phyloP scores from a whole-genome alignment of 2,797 vertebrate genomes.

The Rallus crepitans region DNA sequence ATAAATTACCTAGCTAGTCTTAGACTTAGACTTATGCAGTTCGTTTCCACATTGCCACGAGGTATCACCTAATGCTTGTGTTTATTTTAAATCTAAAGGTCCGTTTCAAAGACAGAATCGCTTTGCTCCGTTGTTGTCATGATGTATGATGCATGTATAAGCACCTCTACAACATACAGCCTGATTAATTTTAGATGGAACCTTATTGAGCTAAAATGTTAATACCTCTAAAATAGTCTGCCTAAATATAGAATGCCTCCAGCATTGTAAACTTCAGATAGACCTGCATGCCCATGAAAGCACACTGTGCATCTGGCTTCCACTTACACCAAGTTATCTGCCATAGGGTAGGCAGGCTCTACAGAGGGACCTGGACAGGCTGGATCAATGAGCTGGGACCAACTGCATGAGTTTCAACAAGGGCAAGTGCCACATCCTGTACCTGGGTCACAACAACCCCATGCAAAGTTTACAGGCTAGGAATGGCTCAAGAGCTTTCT shows the following conservation, averaged over 20 bases:
- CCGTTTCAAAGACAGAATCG: neutral
- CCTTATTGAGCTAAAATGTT: neutral
- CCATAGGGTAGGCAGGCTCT: too few relatives aligned
- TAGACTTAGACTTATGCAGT: neutral
- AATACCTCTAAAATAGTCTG: neutral
- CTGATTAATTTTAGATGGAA: neutral
- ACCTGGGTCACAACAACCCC: too few relatives aligned
- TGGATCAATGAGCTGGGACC: too few relatives aligned
- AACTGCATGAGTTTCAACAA: too few relatives aligned
- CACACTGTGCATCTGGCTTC: neutral
- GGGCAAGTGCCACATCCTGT: too few relatives aligned
- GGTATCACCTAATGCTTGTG: neutral
- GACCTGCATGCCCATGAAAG: neutral
- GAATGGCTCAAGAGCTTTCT: too few relatives aligned
- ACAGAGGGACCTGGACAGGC: too few relatives aligned
- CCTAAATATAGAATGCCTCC: neutral
- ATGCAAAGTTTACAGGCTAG: too few relatives aligned
- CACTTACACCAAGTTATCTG: too few relatives aligned
- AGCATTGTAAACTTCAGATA: neutral
- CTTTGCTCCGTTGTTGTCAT: neutral
- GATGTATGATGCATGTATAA: neutral
- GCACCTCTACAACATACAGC: neutral
- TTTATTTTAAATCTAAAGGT: neutral
- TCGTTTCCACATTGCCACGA: neutral
- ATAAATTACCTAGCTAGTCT: neutral